Base-by-base conservation (phyloP, 2,797 vertebrate species). In the Rhadinocentrus ornatus region DNA sequence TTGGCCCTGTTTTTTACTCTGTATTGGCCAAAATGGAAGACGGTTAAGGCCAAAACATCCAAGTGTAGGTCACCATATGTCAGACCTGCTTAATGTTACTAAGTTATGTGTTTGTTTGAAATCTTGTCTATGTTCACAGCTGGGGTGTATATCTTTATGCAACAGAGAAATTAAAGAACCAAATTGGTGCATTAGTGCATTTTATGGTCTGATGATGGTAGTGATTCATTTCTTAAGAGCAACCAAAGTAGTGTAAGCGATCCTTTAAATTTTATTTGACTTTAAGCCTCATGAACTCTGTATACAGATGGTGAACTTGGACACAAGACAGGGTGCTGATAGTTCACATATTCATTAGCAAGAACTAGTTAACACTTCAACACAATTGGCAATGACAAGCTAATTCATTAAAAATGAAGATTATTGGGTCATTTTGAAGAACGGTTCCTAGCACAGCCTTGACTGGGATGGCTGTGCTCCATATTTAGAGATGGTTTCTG, bases 341-440 rank as follows among this genome's bases (percentile, higher is more conserved):
- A 84, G 54, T 37, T 68, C 80, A 50, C 6, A 66, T 61, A 69
- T 83, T 87, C 66, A 85, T 89, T 77, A 89, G 67, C 31, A 26
- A 52, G 18, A n/a, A 31, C 61, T 73, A 75, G 56, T 73, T 69
- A 80, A 75, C 52, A 52, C 71, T 73, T 84, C 50, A 48, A 29
- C 44, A 58, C 39, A 22, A 87, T 85, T 85, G 80, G 39, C 78
- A 59, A 52, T 81, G 87, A 88, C 85, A 82, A 61, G 66, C 55
- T 73, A 61, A 90, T 90, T 88, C 69, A 48, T 79, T 67, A 39
- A 59, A 78, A 48, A 41, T 76, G 75, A 77, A 66, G 54, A 62
- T 52, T 72, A 56, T 62, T 35, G 55, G 74, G 66, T 86, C 26
- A 24, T 37, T 71, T 37, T 78, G 81, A 88, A 85, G 81, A 88